Conservation (phyloP, 2,113 vertebrate species). For the Apaloderma vittatum region DNA sequence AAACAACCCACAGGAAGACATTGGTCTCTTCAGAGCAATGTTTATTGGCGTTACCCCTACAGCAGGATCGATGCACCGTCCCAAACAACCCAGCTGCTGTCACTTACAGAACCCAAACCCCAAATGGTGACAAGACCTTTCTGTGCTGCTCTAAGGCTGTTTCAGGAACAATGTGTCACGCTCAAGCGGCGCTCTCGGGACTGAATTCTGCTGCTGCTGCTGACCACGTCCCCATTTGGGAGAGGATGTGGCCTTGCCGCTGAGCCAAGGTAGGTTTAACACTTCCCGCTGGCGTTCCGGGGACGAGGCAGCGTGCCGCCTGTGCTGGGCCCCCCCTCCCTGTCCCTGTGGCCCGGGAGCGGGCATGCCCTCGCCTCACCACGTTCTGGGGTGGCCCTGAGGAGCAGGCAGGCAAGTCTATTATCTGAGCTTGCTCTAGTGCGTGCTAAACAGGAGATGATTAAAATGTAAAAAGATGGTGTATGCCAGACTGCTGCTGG, state of each 20-base stretch:
- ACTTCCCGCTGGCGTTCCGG: background rate
- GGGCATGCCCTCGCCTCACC: background rate
- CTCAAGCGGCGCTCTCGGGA: background rate
- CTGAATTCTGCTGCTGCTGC: background rate
- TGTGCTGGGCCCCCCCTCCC: background rate
- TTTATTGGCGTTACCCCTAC: slow-evolving; percentile 39
- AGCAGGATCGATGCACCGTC: background rate
- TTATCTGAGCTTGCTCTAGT: background rate
- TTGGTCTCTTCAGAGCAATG: background rate
- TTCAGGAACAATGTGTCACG: rapidly evolving
- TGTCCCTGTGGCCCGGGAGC: rapidly evolving
- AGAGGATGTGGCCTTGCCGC: background rate
- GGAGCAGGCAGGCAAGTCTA: background rate
- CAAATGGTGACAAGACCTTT: background rate
- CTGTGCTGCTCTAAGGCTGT: background rate
- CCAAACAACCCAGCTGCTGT: background rate
- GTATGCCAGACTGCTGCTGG: background rate
- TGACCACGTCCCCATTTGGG: rapidly evolving
- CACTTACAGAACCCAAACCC: background rate
- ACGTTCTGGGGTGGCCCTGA: background rate
- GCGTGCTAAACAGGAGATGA: background rate
- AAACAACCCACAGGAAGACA: background rate
- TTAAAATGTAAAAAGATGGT: background rate
- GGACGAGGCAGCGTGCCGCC: background rate
- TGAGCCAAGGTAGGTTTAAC: rapidly evolving